Evolutionary conservation across 2,888 invertebrate genomes (phyloP).

Genomic region (Xylota segnis): DNA sequence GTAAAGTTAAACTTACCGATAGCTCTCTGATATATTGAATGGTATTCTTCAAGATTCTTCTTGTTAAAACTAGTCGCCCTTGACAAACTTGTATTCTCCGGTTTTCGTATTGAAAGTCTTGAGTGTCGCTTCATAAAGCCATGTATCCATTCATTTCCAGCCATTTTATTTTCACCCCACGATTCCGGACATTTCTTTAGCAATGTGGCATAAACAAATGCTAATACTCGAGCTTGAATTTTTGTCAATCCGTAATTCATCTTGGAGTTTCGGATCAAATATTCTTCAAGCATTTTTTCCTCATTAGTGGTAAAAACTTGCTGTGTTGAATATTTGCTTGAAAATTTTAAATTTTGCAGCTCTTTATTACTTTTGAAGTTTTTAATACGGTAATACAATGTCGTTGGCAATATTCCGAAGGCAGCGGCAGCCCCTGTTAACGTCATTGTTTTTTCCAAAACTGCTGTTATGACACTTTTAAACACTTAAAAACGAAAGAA

Average conservation of each 20-base stretch:
- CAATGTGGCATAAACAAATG: conserved; percentile 56
- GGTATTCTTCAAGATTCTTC: conserved; percentile 65
- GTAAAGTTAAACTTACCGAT: conserved; percentile 49
- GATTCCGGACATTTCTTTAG: no score
- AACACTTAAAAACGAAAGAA: conserved; percentile 14
- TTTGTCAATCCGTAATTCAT: conserved; percentile 33
- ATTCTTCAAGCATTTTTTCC: no score
- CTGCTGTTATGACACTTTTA: conserved; percentile 1
- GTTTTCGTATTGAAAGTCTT: conserved; percentile 63
- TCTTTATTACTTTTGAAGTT: conserved; percentile 57
- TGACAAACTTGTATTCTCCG: conserved; percentile 73
- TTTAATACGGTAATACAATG: no score
- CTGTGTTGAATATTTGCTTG: no score
- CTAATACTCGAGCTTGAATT: conserved; percentile 45
- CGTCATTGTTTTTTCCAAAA: conserved; percentile 23
- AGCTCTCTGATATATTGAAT: conserved; percentile 52
- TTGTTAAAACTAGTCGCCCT: conserved; percentile 68
- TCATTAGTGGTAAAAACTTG: no score
- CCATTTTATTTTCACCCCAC: no score
- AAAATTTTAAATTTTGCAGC: no score
- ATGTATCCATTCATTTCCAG: conserved; percentile 69
- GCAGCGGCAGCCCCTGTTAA: conserved; percentile 20
- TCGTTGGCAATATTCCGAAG: no score
- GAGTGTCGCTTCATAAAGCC: conserved; percentile 70
- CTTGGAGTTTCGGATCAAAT: conserved; percentile 29